phyloP scores from a whole-genome alignment of 1,140 invertebrate species.

The Drosophila arawakana region DNA sequence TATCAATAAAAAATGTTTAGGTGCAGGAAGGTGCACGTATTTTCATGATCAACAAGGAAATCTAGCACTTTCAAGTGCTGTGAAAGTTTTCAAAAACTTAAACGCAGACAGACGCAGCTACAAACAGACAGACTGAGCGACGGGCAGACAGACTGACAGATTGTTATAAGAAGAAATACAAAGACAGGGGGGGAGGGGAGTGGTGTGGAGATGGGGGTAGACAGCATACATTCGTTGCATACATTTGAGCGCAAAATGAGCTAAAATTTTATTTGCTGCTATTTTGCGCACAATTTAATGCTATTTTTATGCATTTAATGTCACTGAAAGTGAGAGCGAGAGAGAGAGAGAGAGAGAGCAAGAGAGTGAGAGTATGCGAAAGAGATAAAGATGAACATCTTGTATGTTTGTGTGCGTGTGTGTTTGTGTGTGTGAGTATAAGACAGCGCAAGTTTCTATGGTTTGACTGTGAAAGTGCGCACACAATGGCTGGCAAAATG shows the following conservation, averaged over 20 bases:
- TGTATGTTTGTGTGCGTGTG: slow-evolving; percentile 4
- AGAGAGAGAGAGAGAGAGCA: neutral
- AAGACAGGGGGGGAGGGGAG: neutral
- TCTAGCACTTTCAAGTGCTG: slow-evolving; percentile 35
- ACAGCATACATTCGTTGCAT: slow-evolving; percentile 61
- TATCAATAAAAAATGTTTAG: neutral
- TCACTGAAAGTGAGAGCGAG: slow-evolving; percentile 9
- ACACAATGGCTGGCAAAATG: slow-evolving; percentile 31
- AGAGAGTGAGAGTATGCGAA: neutral
- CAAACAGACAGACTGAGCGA: slow-evolving; percentile 1
- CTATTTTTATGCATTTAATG: slow-evolving; percentile 78
- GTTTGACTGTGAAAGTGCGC: slow-evolving; percentile 70
- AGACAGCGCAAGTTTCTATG: slow-evolving; percentile 66
- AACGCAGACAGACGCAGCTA: slow-evolving; percentile 11
- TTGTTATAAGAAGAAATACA: neutral
- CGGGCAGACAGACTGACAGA: slow-evolving; percentile 13
- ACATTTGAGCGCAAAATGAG: slow-evolving; percentile 60
- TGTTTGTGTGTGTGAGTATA: slow-evolving; percentile 37
- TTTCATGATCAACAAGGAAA: neutral
- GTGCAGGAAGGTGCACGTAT: neutral
- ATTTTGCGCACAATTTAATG: slow-evolving; percentile 80
- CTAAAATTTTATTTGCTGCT: slow-evolving; percentile 71
- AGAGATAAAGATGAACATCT: too few relatives aligned
- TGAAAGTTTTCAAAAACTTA: slow-evolving; percentile 44
- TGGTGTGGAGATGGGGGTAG: slow-evolving; percentile 1